These are phyloP conservation scores for Hydractinia symbiolongicarpus DNA, from an alignment of 30 jellyfish, hydroid and myxozoan species.

Conservation along the genomic window DNA sequence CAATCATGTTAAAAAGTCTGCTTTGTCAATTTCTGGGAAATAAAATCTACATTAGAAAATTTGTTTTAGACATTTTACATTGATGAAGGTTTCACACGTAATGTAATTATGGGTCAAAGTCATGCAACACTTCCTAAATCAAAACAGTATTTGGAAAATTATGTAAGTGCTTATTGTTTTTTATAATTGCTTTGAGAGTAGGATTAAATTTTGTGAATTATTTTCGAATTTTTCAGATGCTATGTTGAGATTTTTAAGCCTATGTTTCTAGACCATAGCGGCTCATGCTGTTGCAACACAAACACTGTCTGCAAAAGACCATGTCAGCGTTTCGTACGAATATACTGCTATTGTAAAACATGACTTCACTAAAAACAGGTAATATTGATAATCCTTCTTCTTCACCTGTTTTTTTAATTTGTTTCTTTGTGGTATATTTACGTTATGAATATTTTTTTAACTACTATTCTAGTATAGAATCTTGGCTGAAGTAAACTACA, in stretches of 20 bases:
- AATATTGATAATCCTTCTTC: not conserved
- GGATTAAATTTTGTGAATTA: not conserved
- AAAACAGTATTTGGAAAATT: not conserved
- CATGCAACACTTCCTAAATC: conserved; percentile 3
- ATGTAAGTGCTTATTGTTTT: not conserved
- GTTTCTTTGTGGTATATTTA: no score
- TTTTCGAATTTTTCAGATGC: no score
- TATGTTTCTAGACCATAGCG: no score
- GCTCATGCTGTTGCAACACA: not conserved
- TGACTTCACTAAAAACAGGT: conserved; percentile 20
- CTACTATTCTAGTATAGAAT: not conserved
- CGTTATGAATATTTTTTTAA: no score
- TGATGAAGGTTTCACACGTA: conserved; percentile 82
- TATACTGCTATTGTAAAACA: conserved; percentile 12
- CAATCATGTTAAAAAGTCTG: no score
- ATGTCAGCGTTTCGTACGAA: conserved; percentile 16
- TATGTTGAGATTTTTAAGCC: no score
- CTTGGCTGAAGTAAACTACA: not conserved
- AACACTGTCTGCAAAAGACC: not conserved
- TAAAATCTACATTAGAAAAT: not conserved
- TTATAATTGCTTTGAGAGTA: not conserved
- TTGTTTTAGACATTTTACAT: conserved; percentile 69
- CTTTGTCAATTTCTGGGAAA: no score
- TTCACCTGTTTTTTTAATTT: no score
- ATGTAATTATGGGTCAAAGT: conserved; percentile 73